phyloP scores from a whole-genome alignment of 1,140 invertebrate genomes.

The Drosophila lowei region DNA sequence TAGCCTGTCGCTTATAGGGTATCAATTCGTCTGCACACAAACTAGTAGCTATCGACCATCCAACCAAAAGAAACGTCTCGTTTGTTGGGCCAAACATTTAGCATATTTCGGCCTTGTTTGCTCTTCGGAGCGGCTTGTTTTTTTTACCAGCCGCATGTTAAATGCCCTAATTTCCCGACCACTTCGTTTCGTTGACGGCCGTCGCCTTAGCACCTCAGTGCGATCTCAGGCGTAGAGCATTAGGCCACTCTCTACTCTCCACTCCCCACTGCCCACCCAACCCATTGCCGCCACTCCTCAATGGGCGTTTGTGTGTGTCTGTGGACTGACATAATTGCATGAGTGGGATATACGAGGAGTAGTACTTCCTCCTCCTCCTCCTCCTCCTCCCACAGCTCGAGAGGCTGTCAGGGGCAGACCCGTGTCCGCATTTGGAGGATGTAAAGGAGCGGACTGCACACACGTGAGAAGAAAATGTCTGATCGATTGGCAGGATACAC shows the following conservation, averaged over 20 bases:
- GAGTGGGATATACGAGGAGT: conserved; percentile 31
- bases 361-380: conserved; percentile 8
- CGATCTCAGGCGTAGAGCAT: conserved; percentile 26
- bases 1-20: not conserved
- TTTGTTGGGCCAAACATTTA: conserved; percentile 58
- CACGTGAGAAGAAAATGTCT: too few relatives aligned
- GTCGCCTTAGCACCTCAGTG: conserved; percentile 61
- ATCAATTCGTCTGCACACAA: not conserved
- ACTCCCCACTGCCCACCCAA: not conserved
- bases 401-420: conserved; percentile 40
- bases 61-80: not conserved
- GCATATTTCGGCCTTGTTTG: conserved; percentile 50
- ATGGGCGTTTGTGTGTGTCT: conserved; percentile 12
- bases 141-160: conserved; percentile 63
- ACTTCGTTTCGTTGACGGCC: conserved; percentile 21
- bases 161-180: conserved; percentile 71
- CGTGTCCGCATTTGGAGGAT: conserved; percentile 1
- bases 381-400: conserved; percentile 25
- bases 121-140: not conserved
- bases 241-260: not conserved
- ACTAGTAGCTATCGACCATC: too few relatives aligned
- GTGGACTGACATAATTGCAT: conserved; percentile 43
- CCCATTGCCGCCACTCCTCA: not conserved
- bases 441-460: not conserved
- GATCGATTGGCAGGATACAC: too few relatives aligned